Conservation (phyloP, 2,113 vertebrate species). For the Salvelinus namaycush region DNA sequence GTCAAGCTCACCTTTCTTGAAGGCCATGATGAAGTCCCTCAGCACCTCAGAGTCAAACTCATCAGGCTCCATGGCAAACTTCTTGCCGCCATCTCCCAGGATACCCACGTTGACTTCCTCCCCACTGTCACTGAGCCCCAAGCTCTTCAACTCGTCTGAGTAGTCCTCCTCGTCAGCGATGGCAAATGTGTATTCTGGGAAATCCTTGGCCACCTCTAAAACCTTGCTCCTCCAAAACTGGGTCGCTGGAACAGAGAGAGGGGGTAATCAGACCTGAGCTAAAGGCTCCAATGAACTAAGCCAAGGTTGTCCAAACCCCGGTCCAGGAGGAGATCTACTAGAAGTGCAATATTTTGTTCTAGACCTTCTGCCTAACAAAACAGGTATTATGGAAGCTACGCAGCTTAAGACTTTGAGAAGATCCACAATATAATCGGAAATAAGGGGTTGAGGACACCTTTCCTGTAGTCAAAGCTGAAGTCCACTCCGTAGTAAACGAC, state of each 20-base stretch:
- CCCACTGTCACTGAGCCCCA: slow-evolving; percentile 92
- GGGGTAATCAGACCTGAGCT: neutral
- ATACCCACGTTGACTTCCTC: slow-evolving; percentile 93
- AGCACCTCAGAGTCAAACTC: slow-evolving; percentile 89
- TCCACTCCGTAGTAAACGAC: slow-evolving; percentile 93
- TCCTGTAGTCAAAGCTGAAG: slow-evolving; percentile 94
- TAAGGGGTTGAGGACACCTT: slow-evolving; percentile 65
- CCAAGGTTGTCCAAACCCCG: too few relatives aligned
- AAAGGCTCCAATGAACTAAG: neutral
- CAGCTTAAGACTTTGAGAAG: too few relatives aligned
- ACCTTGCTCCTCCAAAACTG: slow-evolving; percentile 96
- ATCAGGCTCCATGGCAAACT: slow-evolving; percentile 91
- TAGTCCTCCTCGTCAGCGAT: slow-evolving; percentile 97
- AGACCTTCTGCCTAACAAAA: too few relatives aligned
- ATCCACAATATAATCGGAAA: too few relatives aligned
- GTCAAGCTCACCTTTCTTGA: slow-evolving; percentile 87
- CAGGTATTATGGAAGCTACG: too few relatives aligned
- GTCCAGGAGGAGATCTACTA: neutral
- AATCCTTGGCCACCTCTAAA: slow-evolving; percentile 92
- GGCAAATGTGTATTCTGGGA: slow-evolving; percentile 91
- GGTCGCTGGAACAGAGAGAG: slow-evolving; percentile 76
- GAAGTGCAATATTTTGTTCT: neutral
- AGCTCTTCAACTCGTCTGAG: slow-evolving; percentile 86
- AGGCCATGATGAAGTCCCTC: slow-evolving; percentile 83
- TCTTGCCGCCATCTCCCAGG: slow-evolving; percentile 85